A percentile compares a stretch with the other conserved stretches of the same genome.
Evolutionary conservation across 1,140 invertebrate species (phyloP).

Genomic region (Patella vulgata): DNA sequence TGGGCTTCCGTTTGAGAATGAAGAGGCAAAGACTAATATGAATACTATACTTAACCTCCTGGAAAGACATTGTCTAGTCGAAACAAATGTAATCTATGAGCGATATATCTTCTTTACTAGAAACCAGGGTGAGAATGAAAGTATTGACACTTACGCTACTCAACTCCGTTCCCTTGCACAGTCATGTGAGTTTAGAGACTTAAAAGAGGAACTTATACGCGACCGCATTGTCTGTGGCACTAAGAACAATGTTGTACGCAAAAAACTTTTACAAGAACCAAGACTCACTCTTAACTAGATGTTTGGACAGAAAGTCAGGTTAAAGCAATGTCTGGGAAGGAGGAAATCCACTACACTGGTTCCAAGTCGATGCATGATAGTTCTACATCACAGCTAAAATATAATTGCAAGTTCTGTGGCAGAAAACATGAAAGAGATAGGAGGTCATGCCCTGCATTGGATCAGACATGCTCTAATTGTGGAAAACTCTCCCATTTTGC

Average conservation of each 20-base stretch:
- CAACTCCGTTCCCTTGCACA: constrained; percentile 10
- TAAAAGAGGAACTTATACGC: constrained; percentile 16
- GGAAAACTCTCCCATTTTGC: too few species aligned
- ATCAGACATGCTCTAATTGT: too few species aligned
- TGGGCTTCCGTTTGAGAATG: too few species aligned
- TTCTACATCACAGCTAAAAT: too few species aligned
- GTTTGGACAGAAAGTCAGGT: too few species aligned
- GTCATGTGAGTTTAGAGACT: constrained; percentile 19
- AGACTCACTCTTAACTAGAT: too few species aligned
- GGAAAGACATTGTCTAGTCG: background rate
- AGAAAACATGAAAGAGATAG: too few species aligned
- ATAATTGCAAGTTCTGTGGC: too few species aligned
- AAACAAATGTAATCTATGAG: constrained; percentile 12
- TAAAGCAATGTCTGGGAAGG: too few species aligned
- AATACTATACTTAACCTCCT: constrained; percentile 1
- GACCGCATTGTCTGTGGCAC: constrained; percentile 17
- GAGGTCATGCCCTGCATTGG: too few species aligned
- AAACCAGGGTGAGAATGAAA: constrained; percentile 3
- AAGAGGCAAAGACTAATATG: background rate
- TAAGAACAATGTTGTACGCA: constrained; percentile 1
- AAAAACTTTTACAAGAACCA: constrained; percentile 13
- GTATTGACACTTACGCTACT: constrained; percentile 4
- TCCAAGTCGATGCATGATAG: too few species aligned
- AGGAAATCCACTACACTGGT: too few species aligned
- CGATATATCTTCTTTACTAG: constrained; percentile 11